These are phyloP conservation scores for Hydrochoerus hydrochaeris DNA, from an alignment of 2,113 vertebrate species.

Conservation along the genomic window DNA sequence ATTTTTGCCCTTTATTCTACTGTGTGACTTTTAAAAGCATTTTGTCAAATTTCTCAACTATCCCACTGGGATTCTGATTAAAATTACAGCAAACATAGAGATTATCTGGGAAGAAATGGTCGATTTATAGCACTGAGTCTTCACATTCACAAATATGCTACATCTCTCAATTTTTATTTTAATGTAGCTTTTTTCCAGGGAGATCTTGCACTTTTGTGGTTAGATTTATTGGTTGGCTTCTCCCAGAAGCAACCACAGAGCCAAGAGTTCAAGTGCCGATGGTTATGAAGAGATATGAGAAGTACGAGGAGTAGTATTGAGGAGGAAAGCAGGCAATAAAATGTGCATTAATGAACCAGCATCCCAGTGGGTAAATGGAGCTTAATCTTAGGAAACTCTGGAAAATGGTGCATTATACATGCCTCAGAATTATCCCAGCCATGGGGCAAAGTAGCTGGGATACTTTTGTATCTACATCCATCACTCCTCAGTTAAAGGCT, in stretches of 20 bases:
- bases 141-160: neutral
- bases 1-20: neutral
- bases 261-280: neutral
- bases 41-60: conserved; percentile 42
- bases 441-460: neutral
- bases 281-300: neutral
- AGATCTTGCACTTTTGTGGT: neutral
- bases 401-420: neutral
- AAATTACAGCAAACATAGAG: neutral
- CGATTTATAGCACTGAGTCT: neutral
- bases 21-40: neutral
- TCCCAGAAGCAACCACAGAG: conserved; percentile 11
- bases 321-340: neutral
- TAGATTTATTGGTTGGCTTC: neutral
- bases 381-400: neutral
- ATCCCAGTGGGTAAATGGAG: neutral
- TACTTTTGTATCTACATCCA: neutral
- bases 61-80: neutral
- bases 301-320: neutral
- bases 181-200: neutral
- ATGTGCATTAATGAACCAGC: neutral
- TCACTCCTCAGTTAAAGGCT: neutral
- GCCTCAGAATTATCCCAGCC: neutral
- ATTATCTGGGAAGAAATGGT: neutral
- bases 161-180: neutral